Conservation (phyloP, 1,140 invertebrate species). For the Drosophila repleta region DNA sequence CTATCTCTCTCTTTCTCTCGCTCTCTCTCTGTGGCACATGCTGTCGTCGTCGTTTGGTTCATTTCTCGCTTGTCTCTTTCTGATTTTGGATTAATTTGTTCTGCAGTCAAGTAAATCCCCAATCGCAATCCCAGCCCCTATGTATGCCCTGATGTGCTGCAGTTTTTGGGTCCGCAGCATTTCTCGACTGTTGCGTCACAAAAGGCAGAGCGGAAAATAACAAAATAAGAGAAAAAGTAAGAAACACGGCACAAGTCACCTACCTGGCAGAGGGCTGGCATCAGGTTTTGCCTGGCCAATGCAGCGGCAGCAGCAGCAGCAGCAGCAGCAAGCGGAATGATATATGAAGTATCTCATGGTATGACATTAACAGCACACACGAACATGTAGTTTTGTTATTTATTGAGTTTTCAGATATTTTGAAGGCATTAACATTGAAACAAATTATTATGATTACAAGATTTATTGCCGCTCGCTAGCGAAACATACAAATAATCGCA, state of each 20-base stretch:
- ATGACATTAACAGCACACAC: conserved; percentile 84
- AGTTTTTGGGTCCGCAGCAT: conserved; percentile 57
- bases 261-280: conserved; percentile 51
- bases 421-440: conserved; percentile 84
- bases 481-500: conserved; percentile 62
- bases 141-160: conserved; percentile 30
- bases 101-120: conserved; percentile 73
- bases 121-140: conserved; percentile 49
- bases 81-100: conserved; percentile 83
- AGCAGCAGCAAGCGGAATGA: conserved; percentile 59
- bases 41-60: conserved; percentile 22
- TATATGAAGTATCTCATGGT: conserved; percentile 84
- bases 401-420: conserved; percentile 84
- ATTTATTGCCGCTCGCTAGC: conserved; percentile 73
- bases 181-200: conserved; percentile 71
- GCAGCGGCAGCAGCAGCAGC: conserved; percentile 27
- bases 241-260: conserved; percentile 58
- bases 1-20: background rate
- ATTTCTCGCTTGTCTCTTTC: conserved; percentile 57
- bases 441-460: conserved; percentile 84
- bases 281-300: conserved; percentile 39
- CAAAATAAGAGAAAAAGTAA: conserved; percentile 26
- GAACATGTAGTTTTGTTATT: conserved; percentile 83
- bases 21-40: background rate
- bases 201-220: conserved; percentile 24